Conservation (phyloP, 2,113 vertebrate species). For the Peromyscus leucopus region DNA sequence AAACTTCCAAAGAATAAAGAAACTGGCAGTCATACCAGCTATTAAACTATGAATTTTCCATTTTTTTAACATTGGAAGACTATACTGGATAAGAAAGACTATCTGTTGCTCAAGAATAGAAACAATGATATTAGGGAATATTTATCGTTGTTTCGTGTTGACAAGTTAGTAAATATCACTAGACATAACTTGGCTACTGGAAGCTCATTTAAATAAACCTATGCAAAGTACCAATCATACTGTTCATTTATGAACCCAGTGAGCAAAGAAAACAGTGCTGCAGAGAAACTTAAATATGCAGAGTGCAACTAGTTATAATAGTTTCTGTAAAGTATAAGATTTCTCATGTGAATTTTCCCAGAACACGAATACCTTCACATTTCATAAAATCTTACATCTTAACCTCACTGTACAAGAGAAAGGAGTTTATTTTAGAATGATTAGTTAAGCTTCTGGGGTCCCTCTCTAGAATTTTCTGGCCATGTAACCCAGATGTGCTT, state of each 20-base stretch:
- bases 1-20: neutral
- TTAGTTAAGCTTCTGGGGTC: neutral
- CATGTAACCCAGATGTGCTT: neutral
- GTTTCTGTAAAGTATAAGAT: neutral
- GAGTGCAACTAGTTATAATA: neutral
- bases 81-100: neutral
- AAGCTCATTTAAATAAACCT: neutral
- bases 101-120: neutral
- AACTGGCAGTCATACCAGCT: neutral
- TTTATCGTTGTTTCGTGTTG: neutral
- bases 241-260: neutral
- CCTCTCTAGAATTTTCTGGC: neutral
- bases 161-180: neutral
- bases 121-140: too few species aligned
- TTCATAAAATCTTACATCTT: neutral
- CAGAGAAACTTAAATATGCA: neutral
- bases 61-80: neutral
- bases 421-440: neutral
- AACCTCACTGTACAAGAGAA: neutral
- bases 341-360: neutral
- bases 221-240: rapidly evolving
- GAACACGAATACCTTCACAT: neutral
- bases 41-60: neutral
- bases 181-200: neutral
- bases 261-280: neutral